These are phyloP conservation scores for Macrotis lagotis DNA, from an alignment of 2,113 vertebrate species.

Conservation along the genomic window DNA sequence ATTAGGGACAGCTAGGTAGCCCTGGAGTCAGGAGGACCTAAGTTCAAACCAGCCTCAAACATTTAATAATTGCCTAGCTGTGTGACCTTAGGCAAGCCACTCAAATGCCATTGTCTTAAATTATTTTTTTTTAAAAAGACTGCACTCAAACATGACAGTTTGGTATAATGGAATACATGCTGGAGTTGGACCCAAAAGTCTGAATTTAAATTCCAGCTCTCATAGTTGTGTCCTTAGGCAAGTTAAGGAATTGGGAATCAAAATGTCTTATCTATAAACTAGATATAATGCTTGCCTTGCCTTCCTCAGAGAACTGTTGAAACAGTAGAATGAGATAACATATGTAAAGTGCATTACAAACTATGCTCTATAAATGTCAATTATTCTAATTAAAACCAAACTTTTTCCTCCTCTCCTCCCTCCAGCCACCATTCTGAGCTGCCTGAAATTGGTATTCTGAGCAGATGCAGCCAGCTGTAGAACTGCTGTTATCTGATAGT, in stretches of 20 bases:
- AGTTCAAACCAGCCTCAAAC: no score
- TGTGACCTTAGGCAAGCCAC: no score
- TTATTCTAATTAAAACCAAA: background rate
- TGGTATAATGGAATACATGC: background rate
- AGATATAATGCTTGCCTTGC: background rate
- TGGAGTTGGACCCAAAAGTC: background rate
- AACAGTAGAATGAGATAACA: background rate
- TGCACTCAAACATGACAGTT: background rate
- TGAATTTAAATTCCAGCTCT: background rate
- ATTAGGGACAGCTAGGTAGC: no score
- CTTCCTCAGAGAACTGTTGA: background rate
- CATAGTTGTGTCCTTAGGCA: background rate
- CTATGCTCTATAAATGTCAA: background rate
- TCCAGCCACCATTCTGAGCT: background rate
- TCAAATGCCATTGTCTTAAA: no score
- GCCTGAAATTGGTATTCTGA: constrained; percentile 24
- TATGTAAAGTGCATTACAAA: background rate
- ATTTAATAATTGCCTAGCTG: no score
- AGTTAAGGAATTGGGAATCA: background rate
- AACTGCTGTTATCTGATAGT: constrained; percentile 25
- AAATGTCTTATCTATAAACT: background rate
- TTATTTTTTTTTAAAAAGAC: background rate
- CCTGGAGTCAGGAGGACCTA: no score
- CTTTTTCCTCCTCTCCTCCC: background rate
- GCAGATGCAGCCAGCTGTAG: constrained; percentile 24